Conservation (phyloP, 2,797 vertebrate species). For the Furcifer pardalis region DNA sequence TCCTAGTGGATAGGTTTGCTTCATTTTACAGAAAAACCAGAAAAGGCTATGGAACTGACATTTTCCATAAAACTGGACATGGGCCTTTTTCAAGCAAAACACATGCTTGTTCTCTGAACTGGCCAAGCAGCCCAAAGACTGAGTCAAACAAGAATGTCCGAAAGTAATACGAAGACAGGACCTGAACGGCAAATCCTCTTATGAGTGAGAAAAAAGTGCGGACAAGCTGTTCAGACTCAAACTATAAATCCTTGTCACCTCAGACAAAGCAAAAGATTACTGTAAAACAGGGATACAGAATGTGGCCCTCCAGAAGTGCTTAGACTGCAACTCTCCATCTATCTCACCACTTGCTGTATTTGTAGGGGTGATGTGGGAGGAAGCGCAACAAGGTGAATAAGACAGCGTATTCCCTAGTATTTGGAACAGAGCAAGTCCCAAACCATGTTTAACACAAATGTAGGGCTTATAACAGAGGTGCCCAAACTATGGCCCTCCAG, state of each 20-base stretch:
- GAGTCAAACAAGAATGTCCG: neutral
- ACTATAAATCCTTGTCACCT: neutral
- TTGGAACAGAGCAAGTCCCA: neutral
- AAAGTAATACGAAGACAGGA: neutral
- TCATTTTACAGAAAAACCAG: too few species aligned
- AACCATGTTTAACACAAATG: conserved; percentile 11
- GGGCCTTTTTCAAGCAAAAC: neutral
- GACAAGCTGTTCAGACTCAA: neutral
- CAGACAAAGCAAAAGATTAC: neutral
- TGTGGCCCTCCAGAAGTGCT: neutral
- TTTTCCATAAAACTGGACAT: too few species aligned
- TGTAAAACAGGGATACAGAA: neutral
- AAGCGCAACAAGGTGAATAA: neutral
- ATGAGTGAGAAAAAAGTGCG: neutral
- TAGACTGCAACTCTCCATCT: neutral
- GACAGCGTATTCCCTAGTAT: neutral
- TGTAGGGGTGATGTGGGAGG: neutral
- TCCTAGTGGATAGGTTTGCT: too few species aligned
- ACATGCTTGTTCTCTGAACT: too few species aligned
- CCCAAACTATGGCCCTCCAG: too few species aligned
- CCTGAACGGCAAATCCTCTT: neutral
- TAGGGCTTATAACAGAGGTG: conserved; percentile 4
- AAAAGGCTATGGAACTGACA: too few species aligned
- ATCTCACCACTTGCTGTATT: neutral
- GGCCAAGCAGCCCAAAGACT: neutral